Evolutionary conservation across 2,888 invertebrate species (phyloP).

Genomic region (Pollenia griseotomentosa): DNA sequence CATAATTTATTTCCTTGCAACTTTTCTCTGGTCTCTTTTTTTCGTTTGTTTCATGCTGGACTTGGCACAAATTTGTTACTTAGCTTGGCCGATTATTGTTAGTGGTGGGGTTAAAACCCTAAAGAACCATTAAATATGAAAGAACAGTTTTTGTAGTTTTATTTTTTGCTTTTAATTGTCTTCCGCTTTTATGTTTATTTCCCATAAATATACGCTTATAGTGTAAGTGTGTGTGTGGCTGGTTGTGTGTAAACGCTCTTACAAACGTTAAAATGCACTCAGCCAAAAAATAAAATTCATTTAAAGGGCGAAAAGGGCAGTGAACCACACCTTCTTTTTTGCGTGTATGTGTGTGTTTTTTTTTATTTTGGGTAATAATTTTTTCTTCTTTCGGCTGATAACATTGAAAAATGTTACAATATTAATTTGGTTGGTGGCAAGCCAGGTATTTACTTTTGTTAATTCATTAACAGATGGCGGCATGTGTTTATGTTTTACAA

Average conservation of each 20-base stretch:
- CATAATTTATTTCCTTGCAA: conserved; percentile 1
- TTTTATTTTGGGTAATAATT: conserved; percentile 1
- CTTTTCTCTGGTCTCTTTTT: neutral
- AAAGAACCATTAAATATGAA: conserved; percentile 48
- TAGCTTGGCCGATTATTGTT: conserved; percentile 13
- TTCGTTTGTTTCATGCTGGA: conserved; percentile 51
- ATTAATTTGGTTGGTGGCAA: conserved; percentile 24
- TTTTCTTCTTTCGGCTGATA: conserved; percentile 17
- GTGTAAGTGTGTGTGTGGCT: too few relatives aligned
- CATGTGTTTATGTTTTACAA: neutral
- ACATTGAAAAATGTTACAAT: conserved; percentile 12
- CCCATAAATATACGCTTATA: conserved; percentile 25
- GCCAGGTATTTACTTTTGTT: conserved; percentile 28
- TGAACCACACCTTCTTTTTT: conserved; percentile 57
- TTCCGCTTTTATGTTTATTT: conserved; percentile 62
- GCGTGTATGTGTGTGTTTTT: neutral
- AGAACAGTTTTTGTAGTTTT: conserved; percentile 21
- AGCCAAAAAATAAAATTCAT: conserved; percentile 41
- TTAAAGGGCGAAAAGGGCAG: conserved; percentile 42
- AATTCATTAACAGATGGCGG: conserved; percentile 43
- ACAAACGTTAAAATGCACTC: conserved; percentile 29
- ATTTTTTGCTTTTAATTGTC: conserved; percentile 51
- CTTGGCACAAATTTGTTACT: conserved; percentile 46
- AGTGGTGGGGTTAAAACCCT: conserved; percentile 51
- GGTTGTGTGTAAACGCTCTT: neutral